These are phyloP conservation scores for Thaumetopoea pityocampa DNA, from an alignment of 1,140 invertebrate genomes.

Conservation along the genomic window DNA sequence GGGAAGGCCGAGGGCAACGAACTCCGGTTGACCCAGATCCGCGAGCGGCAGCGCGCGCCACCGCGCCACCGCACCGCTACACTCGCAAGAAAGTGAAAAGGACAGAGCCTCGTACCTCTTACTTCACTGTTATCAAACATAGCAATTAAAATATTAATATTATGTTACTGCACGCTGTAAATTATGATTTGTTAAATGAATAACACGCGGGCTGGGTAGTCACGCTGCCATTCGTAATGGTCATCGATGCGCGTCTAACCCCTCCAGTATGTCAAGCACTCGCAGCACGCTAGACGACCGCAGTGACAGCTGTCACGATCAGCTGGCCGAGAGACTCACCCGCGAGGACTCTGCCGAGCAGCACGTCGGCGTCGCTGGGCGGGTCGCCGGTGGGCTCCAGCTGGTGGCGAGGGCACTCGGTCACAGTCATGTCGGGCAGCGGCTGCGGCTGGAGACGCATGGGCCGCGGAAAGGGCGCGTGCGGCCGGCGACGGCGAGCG, in stretches of 20 bases:
- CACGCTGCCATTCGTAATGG: too few relatives aligned
- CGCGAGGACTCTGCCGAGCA: conserved; percentile 77
- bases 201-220: too few relatives aligned
- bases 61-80: conserved; percentile 22
- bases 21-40: conserved; percentile 74
- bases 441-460: conserved; percentile 24
- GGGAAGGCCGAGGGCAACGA: conserved; percentile 76
- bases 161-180: conserved; percentile 1
- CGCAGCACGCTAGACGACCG: conserved; percentile 16
- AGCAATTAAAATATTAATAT: conserved; percentile 10
- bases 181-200: too few relatives aligned
- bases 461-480: conserved; percentile 46
- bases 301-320: conserved; percentile 21
- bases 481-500: too few relatives aligned
- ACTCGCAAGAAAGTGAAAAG: conserved; percentile 73
- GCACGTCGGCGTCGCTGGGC: conserved; percentile 71
- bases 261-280: too few relatives aligned
- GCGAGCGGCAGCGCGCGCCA: conserved; percentile 26
- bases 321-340: conserved; percentile 58
- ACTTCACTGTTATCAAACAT: conserved; percentile 18
- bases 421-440: conserved; percentile 59
- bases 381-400: conserved; percentile 28
- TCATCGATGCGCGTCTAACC: too few relatives aligned
- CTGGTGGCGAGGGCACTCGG: conserved; percentile 49
- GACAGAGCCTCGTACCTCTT: conserved; percentile 36